These are phyloP conservation scores for Mamestra brassicae DNA, from an alignment of 2,888 invertebrate genomes.

Conservation along the genomic window DNA sequence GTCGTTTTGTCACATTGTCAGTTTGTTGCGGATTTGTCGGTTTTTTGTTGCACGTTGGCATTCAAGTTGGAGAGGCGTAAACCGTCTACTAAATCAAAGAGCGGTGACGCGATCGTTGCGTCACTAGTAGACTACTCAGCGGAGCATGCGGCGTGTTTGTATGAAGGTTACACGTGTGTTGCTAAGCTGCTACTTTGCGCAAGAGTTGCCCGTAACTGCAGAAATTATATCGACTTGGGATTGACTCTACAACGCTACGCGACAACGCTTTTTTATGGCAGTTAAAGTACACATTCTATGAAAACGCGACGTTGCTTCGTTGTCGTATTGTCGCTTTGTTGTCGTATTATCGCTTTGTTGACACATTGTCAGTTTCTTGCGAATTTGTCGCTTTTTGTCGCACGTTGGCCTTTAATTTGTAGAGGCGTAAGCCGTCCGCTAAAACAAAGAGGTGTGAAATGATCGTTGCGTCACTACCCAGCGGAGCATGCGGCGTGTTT, in stretches of 20 bases:
- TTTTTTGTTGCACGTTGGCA: no score
- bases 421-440: neutral
- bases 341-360: no score
- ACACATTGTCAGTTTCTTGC: no score
- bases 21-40: no score
- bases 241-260: neutral
- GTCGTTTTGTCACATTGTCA: no score
- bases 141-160: neutral
- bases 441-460: neutral
- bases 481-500: neutral
- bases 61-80: no score
- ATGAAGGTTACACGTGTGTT: conserved; percentile 1
- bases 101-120: neutral
- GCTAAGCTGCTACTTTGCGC: neutral
- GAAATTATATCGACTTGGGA: neutral
- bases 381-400: no score
- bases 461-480: neutral
- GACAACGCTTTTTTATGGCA: no score
- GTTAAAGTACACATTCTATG: no score
- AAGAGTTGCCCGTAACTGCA: neutral
- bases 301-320: no score
- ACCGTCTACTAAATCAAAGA: neutral
- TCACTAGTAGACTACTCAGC: neutral
- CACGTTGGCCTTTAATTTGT: no score
- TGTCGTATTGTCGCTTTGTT: no score